These are phyloP conservation scores for Cheirogaleus major DNA, from an alignment of 2,797 vertebrate genomes.

Conservation along the genomic window DNA sequence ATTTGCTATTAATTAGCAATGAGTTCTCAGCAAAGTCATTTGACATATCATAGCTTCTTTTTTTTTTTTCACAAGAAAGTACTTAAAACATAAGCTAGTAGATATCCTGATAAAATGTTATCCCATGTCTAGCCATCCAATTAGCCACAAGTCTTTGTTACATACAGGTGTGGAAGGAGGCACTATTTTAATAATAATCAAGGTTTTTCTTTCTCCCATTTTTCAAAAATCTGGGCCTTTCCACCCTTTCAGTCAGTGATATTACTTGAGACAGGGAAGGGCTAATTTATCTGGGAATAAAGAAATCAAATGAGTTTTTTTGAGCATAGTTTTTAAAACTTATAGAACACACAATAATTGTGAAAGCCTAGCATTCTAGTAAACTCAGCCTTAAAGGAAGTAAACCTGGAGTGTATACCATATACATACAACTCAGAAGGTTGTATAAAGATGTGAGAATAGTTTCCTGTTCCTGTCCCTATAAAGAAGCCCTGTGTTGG, in stretches of 20 bases:
- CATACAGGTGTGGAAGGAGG: background rate
- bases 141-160: background rate
- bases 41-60: background rate
- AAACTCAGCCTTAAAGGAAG: background rate
- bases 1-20: conserved; percentile 11
- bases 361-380: background rate
- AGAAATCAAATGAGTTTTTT: background rate
- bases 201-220: background rate
- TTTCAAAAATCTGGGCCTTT: background rate
- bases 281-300: background rate
- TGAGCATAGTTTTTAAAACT: background rate
- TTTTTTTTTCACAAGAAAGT: conserved; percentile 24
- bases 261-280: background rate
- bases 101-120: background rate
- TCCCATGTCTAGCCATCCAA: background rate
- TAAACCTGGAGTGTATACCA: background rate
- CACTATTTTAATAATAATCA: background rate
- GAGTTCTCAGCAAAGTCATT: background rate
- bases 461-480: background rate
- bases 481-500: background rate
- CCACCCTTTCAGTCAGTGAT: background rate
- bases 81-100: background rate
- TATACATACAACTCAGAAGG: background rate
- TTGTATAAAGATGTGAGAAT: background rate
- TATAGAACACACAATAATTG: background rate